Evolutionary conservation across 2,797 vertebrate genomes (phyloP).

Genomic region (Syndactyla subalaris): DNA sequence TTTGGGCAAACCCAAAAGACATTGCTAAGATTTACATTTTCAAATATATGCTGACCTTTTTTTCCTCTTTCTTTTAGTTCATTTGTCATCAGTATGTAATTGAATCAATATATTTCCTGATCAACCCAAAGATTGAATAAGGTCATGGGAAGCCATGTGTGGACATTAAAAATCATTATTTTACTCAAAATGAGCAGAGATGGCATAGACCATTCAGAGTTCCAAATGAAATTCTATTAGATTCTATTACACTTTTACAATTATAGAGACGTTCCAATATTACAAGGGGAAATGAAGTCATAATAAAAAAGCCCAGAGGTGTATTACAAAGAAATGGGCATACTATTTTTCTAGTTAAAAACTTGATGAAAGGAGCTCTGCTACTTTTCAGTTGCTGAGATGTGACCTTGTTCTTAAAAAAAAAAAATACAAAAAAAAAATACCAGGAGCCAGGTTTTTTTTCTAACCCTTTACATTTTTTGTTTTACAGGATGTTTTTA

Average conservation of each 20-base stretch:
- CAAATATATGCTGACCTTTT: conserved; percentile 99
- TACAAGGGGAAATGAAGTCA: conserved; percentile 99
- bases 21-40: conserved; percentile 99
- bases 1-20: conserved; percentile 92
- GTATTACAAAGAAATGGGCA: conserved; percentile 98
- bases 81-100: conserved; percentile 99
- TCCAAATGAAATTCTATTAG: conserved; percentile 99
- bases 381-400: conserved; percentile 91
- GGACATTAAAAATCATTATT: conserved; percentile 99
- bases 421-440: conserved; percentile 25
- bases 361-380: conserved; percentile 95
- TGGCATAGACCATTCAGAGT: conserved; percentile 94
- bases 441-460: not conserved
- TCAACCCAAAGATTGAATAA: conserved; percentile 99
- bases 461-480: not conserved
- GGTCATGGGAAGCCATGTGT: conserved; percentile 99
- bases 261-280: conserved; percentile 99
- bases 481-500: not conserved
- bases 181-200: conserved; percentile 97
- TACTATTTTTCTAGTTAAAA: conserved; percentile 94
- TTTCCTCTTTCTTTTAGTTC: conserved; percentile 90
- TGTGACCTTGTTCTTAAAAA: conserved; percentile 92
- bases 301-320: conserved; percentile 99
- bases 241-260: conserved; percentile 99
- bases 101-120: conserved; percentile 99